These are phyloP conservation scores for Clostera curtula DNA, from an alignment of 2,888 invertebrate species.

Conservation along the genomic window DNA sequence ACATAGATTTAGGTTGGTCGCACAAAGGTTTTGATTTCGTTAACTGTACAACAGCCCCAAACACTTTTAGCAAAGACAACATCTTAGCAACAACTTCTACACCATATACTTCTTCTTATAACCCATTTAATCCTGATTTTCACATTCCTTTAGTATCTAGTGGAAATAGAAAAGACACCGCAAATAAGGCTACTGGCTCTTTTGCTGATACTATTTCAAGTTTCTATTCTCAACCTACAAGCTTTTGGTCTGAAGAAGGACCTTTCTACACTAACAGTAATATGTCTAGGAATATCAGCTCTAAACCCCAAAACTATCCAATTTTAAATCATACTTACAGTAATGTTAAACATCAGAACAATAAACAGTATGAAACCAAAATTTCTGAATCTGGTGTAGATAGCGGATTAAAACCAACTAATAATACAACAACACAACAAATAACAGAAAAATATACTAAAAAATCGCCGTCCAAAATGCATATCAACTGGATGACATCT, in stretches of 20 bases:
- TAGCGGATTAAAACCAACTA: constrained; percentile 36
- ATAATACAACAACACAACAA: constrained; percentile 34
- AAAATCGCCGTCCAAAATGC: constrained; percentile 64
- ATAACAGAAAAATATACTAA: constrained; percentile 57
- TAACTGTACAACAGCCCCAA: constrained; percentile 48
- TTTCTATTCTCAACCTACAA: constrained; percentile 59
- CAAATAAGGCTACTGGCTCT: constrained; percentile 43
- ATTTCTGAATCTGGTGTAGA: constrained; percentile 29
- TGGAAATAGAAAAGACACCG: constrained; percentile 49
- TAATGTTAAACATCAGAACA: constrained; percentile 33
- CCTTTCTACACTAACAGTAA: constrained; percentile 58
- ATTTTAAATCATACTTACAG: constrained; percentile 36
- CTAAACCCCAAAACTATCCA: constrained; percentile 52
- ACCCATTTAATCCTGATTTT: constrained; percentile 66
- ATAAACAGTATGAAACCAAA: constrained; percentile 51
- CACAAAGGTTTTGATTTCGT: constrained; percentile 67
- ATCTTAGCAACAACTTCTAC: constrained; percentile 48
- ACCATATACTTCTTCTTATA: constrained; percentile 53
- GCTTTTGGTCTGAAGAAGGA: constrained; percentile 60
- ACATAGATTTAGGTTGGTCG: constrained; percentile 68
- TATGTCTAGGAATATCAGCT: constrained; percentile 38
- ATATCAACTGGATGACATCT: constrained; percentile 71
- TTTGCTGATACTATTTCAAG: constrained; percentile 60
- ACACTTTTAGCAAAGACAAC: constrained; percentile 55
- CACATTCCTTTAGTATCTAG: constrained; percentile 57